phyloP scores from a whole-genome alignment of 2,888 invertebrate genomes.

The Labia minor region DNA sequence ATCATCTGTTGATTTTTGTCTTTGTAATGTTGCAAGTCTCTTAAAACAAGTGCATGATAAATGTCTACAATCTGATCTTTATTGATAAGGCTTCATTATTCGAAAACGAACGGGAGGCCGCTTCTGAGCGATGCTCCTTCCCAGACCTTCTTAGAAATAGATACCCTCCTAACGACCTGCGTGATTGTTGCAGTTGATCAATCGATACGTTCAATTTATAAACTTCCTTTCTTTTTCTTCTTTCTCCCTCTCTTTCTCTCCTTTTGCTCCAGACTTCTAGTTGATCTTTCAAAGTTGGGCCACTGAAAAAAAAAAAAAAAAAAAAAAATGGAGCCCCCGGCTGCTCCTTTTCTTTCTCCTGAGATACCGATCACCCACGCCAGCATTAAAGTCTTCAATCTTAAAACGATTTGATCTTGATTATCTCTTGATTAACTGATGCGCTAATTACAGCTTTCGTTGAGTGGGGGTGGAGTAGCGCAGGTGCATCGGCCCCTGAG shows the following conservation, averaged over 20 bases:
- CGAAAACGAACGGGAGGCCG: background rate
- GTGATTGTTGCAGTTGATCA: background rate
- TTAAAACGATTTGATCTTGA: conserved; percentile 8
- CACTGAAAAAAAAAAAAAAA: conserved; percentile 3
- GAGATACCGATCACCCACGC: background rate
- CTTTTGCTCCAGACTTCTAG: no score
- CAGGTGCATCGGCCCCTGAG: background rate
- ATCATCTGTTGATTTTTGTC: no score
- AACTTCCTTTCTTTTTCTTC: background rate
- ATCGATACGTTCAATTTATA: background rate
- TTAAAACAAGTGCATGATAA: no score
- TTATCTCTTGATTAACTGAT: conserved; percentile 13
- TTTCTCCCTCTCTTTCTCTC: background rate
- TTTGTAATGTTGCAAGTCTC: no score
- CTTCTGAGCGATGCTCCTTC: background rate
- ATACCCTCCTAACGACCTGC: conserved; percentile 13
- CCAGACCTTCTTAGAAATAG: background rate
- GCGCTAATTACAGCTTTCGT: background rate
- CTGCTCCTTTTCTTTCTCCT: background rate
- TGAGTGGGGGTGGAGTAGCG: background rate
- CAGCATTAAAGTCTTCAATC: conserved; percentile 8
- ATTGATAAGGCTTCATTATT: background rate
- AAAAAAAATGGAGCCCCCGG: background rate
- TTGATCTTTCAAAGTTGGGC: background rate
- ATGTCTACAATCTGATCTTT: no score